A percentile compares a stretch with the other conserved stretches of the same genome.
Conservation (phyloP, 2,113 vertebrate genomes). For the Paedocypris sp. region DNA sequence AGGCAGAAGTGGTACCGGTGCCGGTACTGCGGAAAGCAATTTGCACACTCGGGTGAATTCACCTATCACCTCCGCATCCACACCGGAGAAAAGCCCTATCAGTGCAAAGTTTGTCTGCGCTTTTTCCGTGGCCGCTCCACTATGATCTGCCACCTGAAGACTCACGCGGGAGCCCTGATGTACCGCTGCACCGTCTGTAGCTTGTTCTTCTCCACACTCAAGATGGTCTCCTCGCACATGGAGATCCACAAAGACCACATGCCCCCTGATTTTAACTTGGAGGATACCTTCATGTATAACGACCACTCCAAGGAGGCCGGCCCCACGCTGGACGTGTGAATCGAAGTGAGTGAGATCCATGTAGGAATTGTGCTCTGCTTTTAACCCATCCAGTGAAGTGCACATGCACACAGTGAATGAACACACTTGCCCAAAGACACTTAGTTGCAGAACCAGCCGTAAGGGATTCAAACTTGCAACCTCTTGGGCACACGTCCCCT, state of each 20-base stretch:
- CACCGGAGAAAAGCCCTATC: slow-evolving; percentile 93
- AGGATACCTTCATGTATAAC: slow-evolving; percentile 98
- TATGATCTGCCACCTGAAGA: slow-evolving; percentile 98
- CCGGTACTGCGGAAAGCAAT: slow-evolving; percentile 88
- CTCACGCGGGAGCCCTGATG: slow-evolving; percentile 92
- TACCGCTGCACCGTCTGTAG: slow-evolving; percentile 92
- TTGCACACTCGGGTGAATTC: slow-evolving; percentile 95
- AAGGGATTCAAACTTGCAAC: too few relatives aligned
- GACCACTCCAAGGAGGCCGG: slow-evolving; percentile 92
- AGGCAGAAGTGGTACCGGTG: slow-evolving; percentile 88
- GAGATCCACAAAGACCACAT: slow-evolving; percentile 89
- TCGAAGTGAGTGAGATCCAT: too few relatives aligned
- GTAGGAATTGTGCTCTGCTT: too few relatives aligned
- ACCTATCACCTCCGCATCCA: slow-evolving; percentile 95
- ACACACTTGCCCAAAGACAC: too few relatives aligned
- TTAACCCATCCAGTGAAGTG: too few relatives aligned
- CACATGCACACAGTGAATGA: too few relatives aligned
- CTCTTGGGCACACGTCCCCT: too few relatives aligned
- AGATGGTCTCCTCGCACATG: slow-evolving; percentile 92
- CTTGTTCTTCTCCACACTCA: slow-evolving; percentile 92
- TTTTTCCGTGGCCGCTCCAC: slow-evolving; percentile 96
- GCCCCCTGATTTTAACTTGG: slow-evolving; percentile 88
- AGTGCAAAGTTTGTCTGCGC: slow-evolving; percentile 94
- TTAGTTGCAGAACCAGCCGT: too few relatives aligned
- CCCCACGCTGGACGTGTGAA: slow-evolving; percentile 73